Evolutionary conservation across 2,797 vertebrate genomes (phyloP), one percentile per base, ranked within the genome.

Genomic region (Pseudocheirus occidentalis): DNA sequence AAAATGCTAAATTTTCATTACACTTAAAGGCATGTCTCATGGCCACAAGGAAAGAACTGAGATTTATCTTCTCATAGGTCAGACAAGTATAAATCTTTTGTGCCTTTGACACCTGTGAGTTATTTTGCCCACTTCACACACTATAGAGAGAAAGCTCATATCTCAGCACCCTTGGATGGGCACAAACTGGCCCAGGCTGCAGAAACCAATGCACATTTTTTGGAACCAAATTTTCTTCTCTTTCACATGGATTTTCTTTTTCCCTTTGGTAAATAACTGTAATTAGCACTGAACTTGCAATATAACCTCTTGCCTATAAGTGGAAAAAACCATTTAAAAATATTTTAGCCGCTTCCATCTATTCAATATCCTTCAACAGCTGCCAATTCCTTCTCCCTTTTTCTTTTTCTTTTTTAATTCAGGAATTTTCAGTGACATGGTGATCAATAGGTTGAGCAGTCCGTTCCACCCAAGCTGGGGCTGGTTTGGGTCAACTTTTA

Each of bases 31-130:
- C 40, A 96, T 56, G 87, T 95, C 95, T 98, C 31, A 0, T 93
- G 94, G 97, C 96, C 97, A 93, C 92, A 90, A 97, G 97, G 87
- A 92, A 94, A 96, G 97, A 96, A 92, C 90, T 66, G 16, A 98
- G 97, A 98, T 98, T 98, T 98, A 98, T 98, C 98, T 96, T 94
- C 89, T 97, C 97, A 91, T 95, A 97, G 98, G 98, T 98, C 98
- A 98, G 98, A 95, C 94, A 57, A 94, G 95, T 97, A 92, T 98
- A 98, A 98, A 98, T 98, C 98, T 98, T 98, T 96, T 92, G 96
- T 98, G 98, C 90, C 90, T 90, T 97, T 98, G 98, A 98, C 98
- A 98, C 98, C 98, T 98, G 98, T 97, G 98, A 98, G 98, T 98
- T 98, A 98, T 98, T 98, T 98, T 98, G 97, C 93, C 52, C 97